Base-by-base conservation (phyloP, 2,797 vertebrate genomes). In the Typhlichthys subterraneus region DNA sequence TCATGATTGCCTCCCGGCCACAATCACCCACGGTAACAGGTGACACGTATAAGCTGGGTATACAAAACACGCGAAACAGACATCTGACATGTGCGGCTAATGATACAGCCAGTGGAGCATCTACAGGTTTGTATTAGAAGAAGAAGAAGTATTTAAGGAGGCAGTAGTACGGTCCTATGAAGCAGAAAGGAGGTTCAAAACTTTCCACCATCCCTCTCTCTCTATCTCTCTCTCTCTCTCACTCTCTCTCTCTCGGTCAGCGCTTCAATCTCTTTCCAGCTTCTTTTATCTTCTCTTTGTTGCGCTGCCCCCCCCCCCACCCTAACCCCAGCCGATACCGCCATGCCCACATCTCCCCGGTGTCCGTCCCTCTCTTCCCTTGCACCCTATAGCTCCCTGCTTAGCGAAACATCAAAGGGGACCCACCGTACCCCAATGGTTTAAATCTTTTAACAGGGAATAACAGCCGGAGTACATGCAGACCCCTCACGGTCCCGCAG, bases 381-480 rank as follows among this genome's bases (percentile, higher is more conserved):
- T 83, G 91, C 94, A 95, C 94, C 94, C 94, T 87, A 15, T 53
- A 83, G 93, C 94, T 95, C 94, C 94, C 82, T 95, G 94, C 95
- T 96, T 95, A 95, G 94, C 95, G 95, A 95, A 29, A 96, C 96
- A 96, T 98, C 96, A 99, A 99, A 98, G 94, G 94, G 93, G 92
- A 93, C 94, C 94, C 92, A 95, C 95, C 95, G 94, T 94, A 96
- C 96, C 96, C 96, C 93, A 88, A 96, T 97, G 96, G 94, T 96
- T 97, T 99, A 97, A 98, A 98, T 98, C 96, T 97, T 98, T 98
- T 97, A 98, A 98, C 95, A 97, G 94, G 95, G 95, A 96, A 94
- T 96, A 97, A 96, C 95, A 97, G 95, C 95, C 95, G 92, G 92
- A 96, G 95, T 93, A 96, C 95, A 97, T 96, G 92, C 95, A 97